Percentiles rank a stretch among this genome's conserved stretches.
Conservation (phyloP, 2,113 vertebrate species). For the Myotis davidii region DNA sequence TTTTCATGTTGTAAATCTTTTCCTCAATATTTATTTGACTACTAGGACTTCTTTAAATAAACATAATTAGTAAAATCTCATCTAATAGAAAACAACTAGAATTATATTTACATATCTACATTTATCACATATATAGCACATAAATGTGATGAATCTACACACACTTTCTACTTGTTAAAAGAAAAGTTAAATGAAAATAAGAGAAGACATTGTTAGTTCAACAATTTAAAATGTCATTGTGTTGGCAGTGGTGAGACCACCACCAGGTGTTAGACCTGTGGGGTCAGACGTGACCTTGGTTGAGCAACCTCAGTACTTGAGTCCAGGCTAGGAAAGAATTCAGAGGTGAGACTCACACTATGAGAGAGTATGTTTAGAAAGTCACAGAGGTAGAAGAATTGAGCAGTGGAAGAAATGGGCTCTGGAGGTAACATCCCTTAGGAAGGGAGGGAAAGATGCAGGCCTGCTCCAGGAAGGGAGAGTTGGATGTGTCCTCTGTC, state of each 20-base stretch:
- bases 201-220: not conserved
- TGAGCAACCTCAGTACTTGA: not conserved
- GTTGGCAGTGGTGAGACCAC: not conserved
- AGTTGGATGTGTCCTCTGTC: not conserved
- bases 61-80: not conserved
- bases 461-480: not conserved
- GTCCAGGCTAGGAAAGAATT: not conserved
- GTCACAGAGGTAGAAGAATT: not conserved
- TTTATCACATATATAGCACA: not conserved
- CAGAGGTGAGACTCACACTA: not conserved
- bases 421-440: not conserved
- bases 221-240: not conserved
- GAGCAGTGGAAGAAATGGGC: not conserved
- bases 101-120: not conserved
- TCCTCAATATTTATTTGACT: not conserved
- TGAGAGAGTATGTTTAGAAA: not conserved
- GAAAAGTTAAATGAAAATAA: slow-evolving; percentile 33
- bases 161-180: not conserved
- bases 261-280: not conserved
- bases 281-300: not conserved
- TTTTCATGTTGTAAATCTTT: not conserved
- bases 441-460: not conserved
- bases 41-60: not conserved
- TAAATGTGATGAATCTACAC: not conserved
- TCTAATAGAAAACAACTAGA: not conserved